Conservation (phyloP, 2,113 vertebrate species). For the Trachemys scripta region DNA sequence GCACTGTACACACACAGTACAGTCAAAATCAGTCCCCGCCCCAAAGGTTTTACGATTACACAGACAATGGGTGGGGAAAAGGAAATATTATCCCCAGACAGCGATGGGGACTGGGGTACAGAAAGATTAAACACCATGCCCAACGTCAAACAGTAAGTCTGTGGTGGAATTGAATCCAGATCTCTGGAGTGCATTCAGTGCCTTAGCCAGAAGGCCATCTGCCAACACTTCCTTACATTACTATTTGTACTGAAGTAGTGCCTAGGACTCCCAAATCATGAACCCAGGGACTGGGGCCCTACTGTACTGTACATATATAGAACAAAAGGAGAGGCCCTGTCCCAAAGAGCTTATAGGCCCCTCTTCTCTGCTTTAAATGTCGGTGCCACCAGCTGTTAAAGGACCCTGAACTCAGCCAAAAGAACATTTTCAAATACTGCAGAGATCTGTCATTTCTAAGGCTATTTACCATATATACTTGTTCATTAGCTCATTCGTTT, state of each 20-base stretch:
- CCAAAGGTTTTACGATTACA: not conserved
- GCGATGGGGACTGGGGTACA: not conserved
- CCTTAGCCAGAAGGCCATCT: not conserved
- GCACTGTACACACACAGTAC: not conserved
- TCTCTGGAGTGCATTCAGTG: not conserved
- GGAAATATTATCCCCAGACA: not conserved
- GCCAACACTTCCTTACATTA: not conserved
- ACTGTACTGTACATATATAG: not conserved
- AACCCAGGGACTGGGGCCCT: not conserved
- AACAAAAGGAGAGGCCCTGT: not conserved
- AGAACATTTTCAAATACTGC: not conserved
- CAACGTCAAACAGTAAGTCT: not conserved
- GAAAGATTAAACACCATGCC: rapidly evolving
- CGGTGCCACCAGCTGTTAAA: not conserved
- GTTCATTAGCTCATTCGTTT: too few species aligned
- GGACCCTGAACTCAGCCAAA: not conserved
- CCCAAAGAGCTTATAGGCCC: not conserved
- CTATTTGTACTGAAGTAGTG: not conserved
- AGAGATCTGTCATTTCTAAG: not conserved
- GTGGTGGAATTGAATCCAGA: not conserved
- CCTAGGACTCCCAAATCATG: not conserved
- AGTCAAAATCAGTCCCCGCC: rapidly evolving
- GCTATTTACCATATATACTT: too few species aligned
- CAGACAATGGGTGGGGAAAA: not conserved
- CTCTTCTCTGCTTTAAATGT: not conserved